A percentile compares a stretch with the other conserved stretches of the same genome.
Evolutionary conservation across 2,797 vertebrate genomes (phyloP).

Genomic region (Pteropus rufus): DNA sequence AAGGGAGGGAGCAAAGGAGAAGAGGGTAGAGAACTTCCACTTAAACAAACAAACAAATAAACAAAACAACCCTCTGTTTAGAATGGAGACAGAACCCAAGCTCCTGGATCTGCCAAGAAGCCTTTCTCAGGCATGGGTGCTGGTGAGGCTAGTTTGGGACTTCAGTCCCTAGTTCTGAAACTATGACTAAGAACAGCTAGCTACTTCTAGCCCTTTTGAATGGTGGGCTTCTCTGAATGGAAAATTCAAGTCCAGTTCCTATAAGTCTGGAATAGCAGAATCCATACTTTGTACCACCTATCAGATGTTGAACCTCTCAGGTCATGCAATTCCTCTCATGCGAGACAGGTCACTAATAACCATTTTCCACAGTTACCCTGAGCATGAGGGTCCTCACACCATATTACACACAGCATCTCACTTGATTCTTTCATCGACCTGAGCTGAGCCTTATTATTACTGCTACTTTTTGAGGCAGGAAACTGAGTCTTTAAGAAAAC

Average conservation of each 20-base stretch:
- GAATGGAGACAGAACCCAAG: neutral
- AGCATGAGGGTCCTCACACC: neutral
- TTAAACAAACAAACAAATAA: neutral
- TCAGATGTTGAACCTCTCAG: neutral
- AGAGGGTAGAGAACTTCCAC: neutral
- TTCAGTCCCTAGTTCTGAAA: neutral
- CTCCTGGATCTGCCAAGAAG: neutral
- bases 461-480: neutral
- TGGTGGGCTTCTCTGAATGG: neutral
- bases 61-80: neutral
- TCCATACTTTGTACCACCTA: neutral
- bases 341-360: neutral
- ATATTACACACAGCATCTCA: neutral
- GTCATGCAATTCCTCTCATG: neutral
- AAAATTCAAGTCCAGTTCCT: neutral
- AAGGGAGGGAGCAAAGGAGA: neutral
- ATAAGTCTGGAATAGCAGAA: neutral
- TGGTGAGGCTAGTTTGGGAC: neutral
- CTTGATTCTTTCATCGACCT: neutral
- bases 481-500: conserved; percentile 6
- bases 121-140: neutral
- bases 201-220: conserved; percentile 34
- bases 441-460: neutral
- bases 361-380: neutral
- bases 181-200: neutral